Conservation (phyloP, 2,888 invertebrate species). For the Thereva nobilitata region DNA sequence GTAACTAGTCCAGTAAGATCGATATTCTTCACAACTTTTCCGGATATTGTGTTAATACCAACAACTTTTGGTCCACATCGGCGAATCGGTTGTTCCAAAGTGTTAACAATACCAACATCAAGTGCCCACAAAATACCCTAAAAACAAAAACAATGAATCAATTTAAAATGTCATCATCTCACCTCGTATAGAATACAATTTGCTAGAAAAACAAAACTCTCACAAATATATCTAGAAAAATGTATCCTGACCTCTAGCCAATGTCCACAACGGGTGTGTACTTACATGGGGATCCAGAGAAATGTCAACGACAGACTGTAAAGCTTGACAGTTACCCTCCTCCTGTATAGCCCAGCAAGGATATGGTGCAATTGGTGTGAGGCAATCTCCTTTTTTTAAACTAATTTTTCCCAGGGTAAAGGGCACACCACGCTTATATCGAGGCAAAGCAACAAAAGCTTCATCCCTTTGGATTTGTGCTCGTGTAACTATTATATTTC, state of each 20-base stretch:
- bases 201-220: neutral
- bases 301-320: slow-evolving; percentile 72
- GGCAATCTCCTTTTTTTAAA: slow-evolving; percentile 60
- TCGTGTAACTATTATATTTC: slow-evolving; percentile 66
- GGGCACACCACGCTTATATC: slow-evolving; percentile 66
- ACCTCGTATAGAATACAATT: neutral
- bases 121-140: slow-evolving; percentile 65
- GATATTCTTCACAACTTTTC: slow-evolving; percentile 64
- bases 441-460: slow-evolving; percentile 64
- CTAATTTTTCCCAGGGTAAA: slow-evolving; percentile 64
- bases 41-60: slow-evolving; percentile 63
- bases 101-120: slow-evolving; percentile 65
- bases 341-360: slow-evolving; percentile 73
- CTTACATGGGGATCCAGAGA: slow-evolving; percentile 63
- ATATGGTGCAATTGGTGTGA: slow-evolving; percentile 64
- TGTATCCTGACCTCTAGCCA: slow-evolving; percentile 44
- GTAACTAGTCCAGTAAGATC: slow-evolving; percentile 62
- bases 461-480: slow-evolving; percentile 64
- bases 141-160: slow-evolving; percentile 2
- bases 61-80: slow-evolving; percentile 66
- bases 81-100: slow-evolving; percentile 63
- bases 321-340: slow-evolving; percentile 69
- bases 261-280: slow-evolving; percentile 39
- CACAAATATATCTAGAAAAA: slow-evolving; percentile 1
- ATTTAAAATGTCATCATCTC: neutral